Conservation (phyloP, 2,113 vertebrate genomes). For the Centropus unirufus region DNA sequence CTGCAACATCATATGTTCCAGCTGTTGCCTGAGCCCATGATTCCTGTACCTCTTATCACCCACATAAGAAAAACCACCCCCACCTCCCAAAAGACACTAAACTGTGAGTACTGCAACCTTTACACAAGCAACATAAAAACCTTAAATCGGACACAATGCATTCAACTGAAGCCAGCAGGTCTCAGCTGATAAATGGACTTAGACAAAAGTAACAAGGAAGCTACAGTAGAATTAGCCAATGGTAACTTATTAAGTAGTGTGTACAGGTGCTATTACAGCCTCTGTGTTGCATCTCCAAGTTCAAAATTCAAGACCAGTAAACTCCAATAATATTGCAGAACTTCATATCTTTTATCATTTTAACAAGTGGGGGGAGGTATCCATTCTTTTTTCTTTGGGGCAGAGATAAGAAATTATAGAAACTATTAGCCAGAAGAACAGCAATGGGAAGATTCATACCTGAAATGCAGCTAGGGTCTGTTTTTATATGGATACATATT, state of each 20-base stretch:
- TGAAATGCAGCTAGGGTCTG: not conserved
- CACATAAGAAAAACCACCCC: not conserved
- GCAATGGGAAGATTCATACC: not conserved
- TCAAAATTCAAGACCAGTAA: not conserved
- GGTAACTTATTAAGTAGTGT: not conserved
- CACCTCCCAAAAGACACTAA: not conserved
- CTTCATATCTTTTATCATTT: not conserved
- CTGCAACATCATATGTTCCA: not conserved
- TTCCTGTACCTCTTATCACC: not conserved
- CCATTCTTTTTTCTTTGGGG: not conserved
- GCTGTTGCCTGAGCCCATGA: not conserved
- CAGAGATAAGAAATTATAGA: not conserved
- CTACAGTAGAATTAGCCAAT: not conserved
- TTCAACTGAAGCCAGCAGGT: not conserved
- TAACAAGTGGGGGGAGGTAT: rapidly evolving
- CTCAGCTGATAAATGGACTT: not conserved
- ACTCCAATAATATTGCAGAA: not conserved
- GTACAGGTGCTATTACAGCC: not conserved
- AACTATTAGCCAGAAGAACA: not conserved
- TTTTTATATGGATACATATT: not conserved
- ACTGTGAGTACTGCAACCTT: not conserved
- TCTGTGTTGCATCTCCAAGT: not conserved
- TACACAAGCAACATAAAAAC: not conserved
- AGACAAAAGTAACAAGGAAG: not conserved
- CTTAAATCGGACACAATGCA: not conserved